Conservation (phyloP, 2,888 invertebrate species). For the Ernsta delagoae region DNA sequence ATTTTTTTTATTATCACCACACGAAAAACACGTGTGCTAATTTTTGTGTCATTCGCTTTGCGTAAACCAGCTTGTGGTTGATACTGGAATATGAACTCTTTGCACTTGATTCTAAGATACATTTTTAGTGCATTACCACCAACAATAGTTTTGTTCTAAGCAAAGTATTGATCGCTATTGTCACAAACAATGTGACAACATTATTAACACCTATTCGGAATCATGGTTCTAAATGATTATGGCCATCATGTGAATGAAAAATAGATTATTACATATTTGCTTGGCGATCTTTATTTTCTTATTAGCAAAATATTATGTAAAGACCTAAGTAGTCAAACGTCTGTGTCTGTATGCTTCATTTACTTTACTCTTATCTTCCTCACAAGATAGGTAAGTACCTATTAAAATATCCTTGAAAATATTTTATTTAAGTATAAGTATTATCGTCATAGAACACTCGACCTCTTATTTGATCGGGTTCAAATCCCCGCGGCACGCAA, state of each 20-base stretch:
- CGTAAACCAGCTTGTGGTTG: constrained; percentile 27
- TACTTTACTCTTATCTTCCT: too few relatives aligned
- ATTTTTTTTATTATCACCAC: constrained; percentile 53
- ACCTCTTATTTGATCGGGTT: too few relatives aligned
- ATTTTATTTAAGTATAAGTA: too few relatives aligned
- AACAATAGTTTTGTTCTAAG: constrained; percentile 40
- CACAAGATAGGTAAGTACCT: too few relatives aligned
- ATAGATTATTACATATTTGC: constrained; percentile 41
- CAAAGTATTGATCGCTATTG: constrained; percentile 55
- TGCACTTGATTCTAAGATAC: constrained; percentile 14
- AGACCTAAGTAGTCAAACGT: not conserved
- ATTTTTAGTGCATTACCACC: constrained; percentile 11
- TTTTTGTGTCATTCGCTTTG: constrained; percentile 44
- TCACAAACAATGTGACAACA: constrained; percentile 61
- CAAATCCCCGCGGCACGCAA: too few relatives aligned
- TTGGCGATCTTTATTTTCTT: constrained; percentile 9
- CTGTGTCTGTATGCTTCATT: too few relatives aligned
- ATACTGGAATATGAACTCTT: constrained; percentile 29
- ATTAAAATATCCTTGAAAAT: too few relatives aligned
- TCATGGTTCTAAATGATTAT: constrained; percentile 20
- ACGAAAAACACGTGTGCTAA: constrained; percentile 57
- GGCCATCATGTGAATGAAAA: constrained; percentile 37
- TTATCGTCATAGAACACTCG: too few relatives aligned
- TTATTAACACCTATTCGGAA: constrained; percentile 52
- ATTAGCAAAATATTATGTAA: not conserved